Conservation (phyloP, 1,140 invertebrate genomes). For the Lucilia sericata region DNA sequence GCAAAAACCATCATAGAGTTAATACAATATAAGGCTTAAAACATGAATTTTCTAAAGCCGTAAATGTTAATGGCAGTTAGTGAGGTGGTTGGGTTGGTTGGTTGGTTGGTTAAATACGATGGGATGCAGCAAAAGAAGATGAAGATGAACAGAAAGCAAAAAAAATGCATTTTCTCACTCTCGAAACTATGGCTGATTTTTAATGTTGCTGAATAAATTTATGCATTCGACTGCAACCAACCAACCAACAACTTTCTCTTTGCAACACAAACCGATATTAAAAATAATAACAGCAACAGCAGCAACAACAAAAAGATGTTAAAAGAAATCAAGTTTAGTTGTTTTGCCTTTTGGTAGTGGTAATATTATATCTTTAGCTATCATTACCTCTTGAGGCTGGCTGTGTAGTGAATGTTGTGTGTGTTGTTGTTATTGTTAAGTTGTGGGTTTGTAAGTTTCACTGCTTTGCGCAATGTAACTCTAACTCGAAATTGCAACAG, state of each 20-base stretch:
- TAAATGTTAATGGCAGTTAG: background rate
- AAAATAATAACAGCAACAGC: background rate
- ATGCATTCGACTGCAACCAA: conserved; percentile 23
- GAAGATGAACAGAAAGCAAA: too few relatives aligned
- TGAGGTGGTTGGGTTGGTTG: too few relatives aligned
- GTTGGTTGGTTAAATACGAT: too few relatives aligned
- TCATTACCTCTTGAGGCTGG: background rate
- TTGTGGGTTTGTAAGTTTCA: background rate
- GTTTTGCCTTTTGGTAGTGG: conserved; percentile 23
- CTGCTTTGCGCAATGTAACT: background rate
- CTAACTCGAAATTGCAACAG: background rate
- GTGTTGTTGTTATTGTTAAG: background rate
- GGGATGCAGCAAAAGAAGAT: too few relatives aligned
- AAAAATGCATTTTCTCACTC: conserved; percentile 27
- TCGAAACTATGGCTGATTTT: conserved; percentile 16
- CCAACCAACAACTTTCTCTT: conserved; percentile 42
- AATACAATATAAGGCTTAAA: conserved; percentile 15
- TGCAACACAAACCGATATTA: conserved; percentile 43
- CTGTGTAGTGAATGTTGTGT: background rate
- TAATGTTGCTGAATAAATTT: conserved; percentile 16
- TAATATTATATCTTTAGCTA: background rate
- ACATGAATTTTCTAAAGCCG: conserved; percentile 10
- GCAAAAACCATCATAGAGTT: background rate
- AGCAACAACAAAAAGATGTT: background rate
- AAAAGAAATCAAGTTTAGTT: conserved; percentile 34